These are phyloP conservation scores for Psammodynastes pulverulentus DNA, from an alignment of 2,113 vertebrate genomes.

Conservation along the genomic window DNA sequence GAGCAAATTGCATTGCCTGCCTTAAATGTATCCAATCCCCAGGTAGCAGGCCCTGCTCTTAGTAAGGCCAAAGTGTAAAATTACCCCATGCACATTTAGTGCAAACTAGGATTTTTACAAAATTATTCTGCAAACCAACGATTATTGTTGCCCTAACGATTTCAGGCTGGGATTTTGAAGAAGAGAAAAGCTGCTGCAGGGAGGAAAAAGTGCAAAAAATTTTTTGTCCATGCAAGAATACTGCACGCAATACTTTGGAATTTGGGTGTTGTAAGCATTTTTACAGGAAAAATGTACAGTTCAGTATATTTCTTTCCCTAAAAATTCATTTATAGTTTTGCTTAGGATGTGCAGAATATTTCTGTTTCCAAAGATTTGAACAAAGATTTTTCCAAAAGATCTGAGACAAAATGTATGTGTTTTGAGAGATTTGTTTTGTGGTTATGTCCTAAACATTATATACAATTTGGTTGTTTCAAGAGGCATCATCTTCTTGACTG, in stretches of 20 bases:
- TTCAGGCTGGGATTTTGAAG: not conserved
- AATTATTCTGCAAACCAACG: not conserved
- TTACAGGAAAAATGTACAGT: constrained; percentile 36
- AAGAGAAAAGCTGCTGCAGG: not conserved
- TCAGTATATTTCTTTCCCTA: constrained; percentile 42
- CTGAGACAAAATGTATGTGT: not conserved
- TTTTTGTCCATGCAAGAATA: not conserved
- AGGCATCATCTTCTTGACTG: not conserved
- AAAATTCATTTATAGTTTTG: constrained; percentile 29
- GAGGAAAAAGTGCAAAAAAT: not conserved
- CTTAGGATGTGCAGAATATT: not conserved
- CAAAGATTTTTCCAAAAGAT: too few relatives aligned
- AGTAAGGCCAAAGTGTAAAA: not conserved
- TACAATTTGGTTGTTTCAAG: not conserved
- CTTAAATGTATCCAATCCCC: not conserved
- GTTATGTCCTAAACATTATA: not conserved
- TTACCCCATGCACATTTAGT: not conserved
- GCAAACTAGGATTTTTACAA: not conserved
- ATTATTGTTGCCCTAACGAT: not conserved
- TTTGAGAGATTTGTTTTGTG: not conserved
- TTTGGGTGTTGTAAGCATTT: not conserved
- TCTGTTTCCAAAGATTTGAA: not conserved
- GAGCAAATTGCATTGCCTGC: not conserved
- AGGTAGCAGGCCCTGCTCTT: not conserved
- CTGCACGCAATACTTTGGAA: not conserved